These are phyloP conservation scores for Eospalax fontanierii DNA, from an alignment of 2,797 vertebrate species.

Conservation along the genomic window DNA sequence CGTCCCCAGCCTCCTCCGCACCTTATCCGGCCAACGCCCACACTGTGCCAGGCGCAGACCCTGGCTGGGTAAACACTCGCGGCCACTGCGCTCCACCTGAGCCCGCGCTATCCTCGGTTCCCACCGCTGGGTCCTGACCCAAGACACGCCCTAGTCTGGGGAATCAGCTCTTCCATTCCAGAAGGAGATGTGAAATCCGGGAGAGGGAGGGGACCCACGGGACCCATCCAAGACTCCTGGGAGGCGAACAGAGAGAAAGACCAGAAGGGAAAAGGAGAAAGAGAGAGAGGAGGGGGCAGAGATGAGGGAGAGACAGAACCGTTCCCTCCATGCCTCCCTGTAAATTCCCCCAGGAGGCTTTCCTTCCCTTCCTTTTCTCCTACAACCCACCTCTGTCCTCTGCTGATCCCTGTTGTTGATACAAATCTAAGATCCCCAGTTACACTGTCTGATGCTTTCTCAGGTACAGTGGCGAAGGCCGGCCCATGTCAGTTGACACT, in stretches of 20 bases:
- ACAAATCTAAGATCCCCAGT: background rate
- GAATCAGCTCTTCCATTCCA: background rate
- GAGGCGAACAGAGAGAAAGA: background rate
- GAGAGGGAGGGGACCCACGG: background rate
- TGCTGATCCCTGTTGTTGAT: rapidly evolving
- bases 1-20: background rate
- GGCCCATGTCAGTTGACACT: background rate
- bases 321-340: background rate
- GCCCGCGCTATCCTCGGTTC: background rate
- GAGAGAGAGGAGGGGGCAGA: background rate
- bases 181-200: background rate
- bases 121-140: background rate
- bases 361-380: too few relatives aligned
- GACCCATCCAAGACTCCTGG: too few relatives aligned
- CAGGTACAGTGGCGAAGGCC: background rate
- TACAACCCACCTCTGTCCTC: background rate
- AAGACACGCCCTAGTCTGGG: background rate
- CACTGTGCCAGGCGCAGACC: background rate
- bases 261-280: too few relatives aligned
- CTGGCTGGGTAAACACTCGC: background rate
- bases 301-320: background rate
- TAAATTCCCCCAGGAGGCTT: background rate
- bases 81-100: background rate
- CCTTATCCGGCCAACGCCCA: conserved; percentile 48
- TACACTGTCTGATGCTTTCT: background rate